Evolutionary conservation across 2,888 invertebrate species (phyloP).

Genomic region (Metalampra italica): DNA sequence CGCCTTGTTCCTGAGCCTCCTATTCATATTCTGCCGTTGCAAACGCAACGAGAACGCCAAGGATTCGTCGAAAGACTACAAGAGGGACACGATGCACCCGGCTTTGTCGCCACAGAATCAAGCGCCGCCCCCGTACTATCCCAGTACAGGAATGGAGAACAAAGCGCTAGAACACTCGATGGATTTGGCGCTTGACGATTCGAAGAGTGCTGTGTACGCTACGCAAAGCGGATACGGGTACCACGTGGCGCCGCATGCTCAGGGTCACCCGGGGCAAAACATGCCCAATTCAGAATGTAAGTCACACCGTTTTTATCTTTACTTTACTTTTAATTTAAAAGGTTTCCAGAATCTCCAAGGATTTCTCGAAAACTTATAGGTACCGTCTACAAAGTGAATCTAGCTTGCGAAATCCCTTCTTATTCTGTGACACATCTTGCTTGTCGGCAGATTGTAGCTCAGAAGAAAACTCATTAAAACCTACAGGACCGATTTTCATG

Average conservation of each 20-base stretch:
- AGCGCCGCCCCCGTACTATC: conserved; percentile 93
- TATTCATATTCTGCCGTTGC: conserved; percentile 91
- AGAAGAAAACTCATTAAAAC: too few relatives aligned
- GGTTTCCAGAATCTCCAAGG: too few relatives aligned
- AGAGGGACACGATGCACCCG: conserved; percentile 92
- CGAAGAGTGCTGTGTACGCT: conserved; percentile 90
- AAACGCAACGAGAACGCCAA: conserved; percentile 90
- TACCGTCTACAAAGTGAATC: too few relatives aligned
- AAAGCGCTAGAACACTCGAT: conserved; percentile 94
- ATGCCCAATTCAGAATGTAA: conserved; percentile 89
- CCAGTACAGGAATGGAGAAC: conserved; percentile 91
- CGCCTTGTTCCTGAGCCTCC: conserved; percentile 82
- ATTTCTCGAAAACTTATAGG: too few relatives aligned
- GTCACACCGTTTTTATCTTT: conserved; percentile 42
- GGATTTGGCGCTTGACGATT: conserved; percentile 90
- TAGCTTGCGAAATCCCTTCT: too few relatives aligned
- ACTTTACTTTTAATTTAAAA: too few relatives aligned
- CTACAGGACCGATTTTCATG: too few relatives aligned
- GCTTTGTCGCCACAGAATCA: conserved; percentile 92
- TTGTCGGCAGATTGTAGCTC: too few relatives aligned
- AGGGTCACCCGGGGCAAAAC: conserved; percentile 80
- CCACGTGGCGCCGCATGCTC: conserved; percentile 85
- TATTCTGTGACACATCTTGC: too few relatives aligned
- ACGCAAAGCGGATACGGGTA: conserved; percentile 92
- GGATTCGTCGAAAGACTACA: conserved; percentile 92